Base-by-base conservation (phyloP, 2,888 invertebrate genomes). In the Drosophila borborema region DNA sequence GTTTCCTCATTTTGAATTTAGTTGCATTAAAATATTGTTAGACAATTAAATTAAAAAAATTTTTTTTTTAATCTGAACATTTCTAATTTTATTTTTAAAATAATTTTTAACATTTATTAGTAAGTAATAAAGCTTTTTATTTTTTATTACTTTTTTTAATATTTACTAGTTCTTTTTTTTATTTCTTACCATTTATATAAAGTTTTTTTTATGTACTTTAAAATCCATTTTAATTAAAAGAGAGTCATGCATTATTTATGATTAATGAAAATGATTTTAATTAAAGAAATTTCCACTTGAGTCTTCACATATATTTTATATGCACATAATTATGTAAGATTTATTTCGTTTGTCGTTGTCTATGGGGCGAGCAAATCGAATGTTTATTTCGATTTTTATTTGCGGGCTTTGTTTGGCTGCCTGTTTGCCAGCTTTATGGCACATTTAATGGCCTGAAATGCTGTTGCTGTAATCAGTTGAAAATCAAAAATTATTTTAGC, bases 401-500 rank as follows among this genome's bases (percentile, higher is more conserved):
- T 67, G 18, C 55, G 18, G 31, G 18, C 51, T 8, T 31, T 23
- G n/a, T 16, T 4, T 12, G 34, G 12, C 51, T 51, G 48, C 28
- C 12, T 14, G 53, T 41, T 54, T 8, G n/a, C 18, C 38, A 43
- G 9, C 9, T 53, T 69, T 55, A 49, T 38, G 36, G 28, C 67
- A 28, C 28, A 45, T 18, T 71, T 48, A 38, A 54, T 61, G 46
- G 23, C 60, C 20, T 16, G 38, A n/a, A 60, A 40, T 46, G 46
- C 45, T 31, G 7, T 45, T 16, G 18, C 23, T 40, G 54, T 38
- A 48, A 64, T 64, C 58, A 67, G 58, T 20, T 16, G 45, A 49
- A 66, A 64, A 62, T 58, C 14, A 38, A 45, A 45, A 54, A 51
- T 23, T 34, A 16, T 55, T 58, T 23, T 12, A 62, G 34, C 66